Evolutionary conservation across 2,113 vertebrate species (phyloP), one percentile per base, ranked within the genome.

Genomic region (Eretmochelys imbricata): DNA sequence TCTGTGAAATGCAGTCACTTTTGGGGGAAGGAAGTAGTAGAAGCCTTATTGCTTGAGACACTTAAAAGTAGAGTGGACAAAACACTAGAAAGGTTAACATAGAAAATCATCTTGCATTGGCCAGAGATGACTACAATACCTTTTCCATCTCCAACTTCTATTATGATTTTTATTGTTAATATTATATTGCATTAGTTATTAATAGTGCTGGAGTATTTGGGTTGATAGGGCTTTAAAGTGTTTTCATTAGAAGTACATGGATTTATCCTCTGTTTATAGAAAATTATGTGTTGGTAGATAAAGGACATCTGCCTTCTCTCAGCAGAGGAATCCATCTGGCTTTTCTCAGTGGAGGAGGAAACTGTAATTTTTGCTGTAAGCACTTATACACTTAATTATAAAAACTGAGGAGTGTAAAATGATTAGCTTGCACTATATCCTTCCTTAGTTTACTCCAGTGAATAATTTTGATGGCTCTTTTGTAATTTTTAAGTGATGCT

Each of bases 221-320:
- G 94, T 81, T 95, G 87, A 85, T 91, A 80, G 84, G 25, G 91
- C 57, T 93, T 65, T 75, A 76, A 82, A 85, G 65, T 85, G 87
- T 94, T 97, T 96, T 88, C 57, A 38, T 86, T 88, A 87, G 57
- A 92, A 89, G 65, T 91, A 88, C 96, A 96, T 81, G 86, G 79
- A 57, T 19, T 91, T 65, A 91, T 87, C 88, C 75, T 57, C n/a
- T 91, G 85, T 93, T 94, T 85, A 78, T 57, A 91, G 76, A 83
- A 82, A 88, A 91, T 85, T 53, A 59, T 72, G 80, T 95, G 65
- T 57, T 92, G 87, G 89, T 65, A 95, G 75, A 82, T 80, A 25
- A 0, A 89, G 38, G 79, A 49, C 81, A 88, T 93, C 85, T 95
- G 93, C 75, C 53, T 95, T 96, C 92, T 94, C 89, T 82, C 95